Evolutionary conservation across 2,113 vertebrate genomes (phyloP), one percentile per base, ranked within the genome.

Genomic region (Danionella cerebrum): DNA sequence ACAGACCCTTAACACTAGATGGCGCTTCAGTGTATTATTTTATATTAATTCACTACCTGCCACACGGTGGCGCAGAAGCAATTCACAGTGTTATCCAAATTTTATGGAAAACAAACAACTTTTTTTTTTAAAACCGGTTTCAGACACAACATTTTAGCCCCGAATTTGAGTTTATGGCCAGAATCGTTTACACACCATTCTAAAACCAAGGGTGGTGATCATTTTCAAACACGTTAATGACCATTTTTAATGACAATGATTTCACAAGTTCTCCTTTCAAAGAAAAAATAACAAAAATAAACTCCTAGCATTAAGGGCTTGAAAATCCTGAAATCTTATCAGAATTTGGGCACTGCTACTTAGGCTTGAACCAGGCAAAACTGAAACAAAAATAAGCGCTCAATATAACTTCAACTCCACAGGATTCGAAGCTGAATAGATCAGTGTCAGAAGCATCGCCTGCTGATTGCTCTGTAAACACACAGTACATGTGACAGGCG

Each of bases 251-350:
- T 76, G 59, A 63, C 68, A 69, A 39, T 57, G 63, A 66, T 73
- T 78, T 78, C 21, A 45, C 60, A 38, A 41, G 41, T 25, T 62
- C 33, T 14, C 53, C 29, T 65, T 73, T 65, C 58, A 70, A 70
- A 60, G 35, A 36, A 42, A 39, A 72, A 72, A 76, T 73, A 73
- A 65, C 75, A 67, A 63, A 68, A 65, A 59, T 22, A 73, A 79
- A 65, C 45, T 58, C 57, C 54, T 48, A 41, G 44, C 16, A 42
- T 29, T 13, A 39, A 33, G 22, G 36, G 65, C 59, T 67, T 50
- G 64, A 65, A 53, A 57, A 38, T 68, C 25, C 68, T 64, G 51
- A 45, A 71, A 72, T 75, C 75, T 79, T 77, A 65, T 75, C 68
- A 73, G 48, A 36, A 21, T 14, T 55, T 33, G n/a, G 45, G 10